Base-by-base conservation (phyloP, 1,140 invertebrate genomes). In the Orchesella cincta region DNA sequence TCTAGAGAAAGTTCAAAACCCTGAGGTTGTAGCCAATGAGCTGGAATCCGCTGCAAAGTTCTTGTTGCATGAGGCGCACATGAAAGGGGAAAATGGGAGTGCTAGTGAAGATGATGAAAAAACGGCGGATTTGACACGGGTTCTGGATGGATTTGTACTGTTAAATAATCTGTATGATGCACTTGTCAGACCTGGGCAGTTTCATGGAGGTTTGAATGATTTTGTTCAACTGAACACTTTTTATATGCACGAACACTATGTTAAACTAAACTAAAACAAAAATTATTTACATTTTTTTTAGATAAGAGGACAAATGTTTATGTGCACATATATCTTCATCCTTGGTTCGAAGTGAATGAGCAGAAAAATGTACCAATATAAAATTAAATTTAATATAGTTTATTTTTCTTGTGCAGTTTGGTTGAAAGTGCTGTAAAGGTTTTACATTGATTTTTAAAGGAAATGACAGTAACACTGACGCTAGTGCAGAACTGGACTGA, bases 121-220 rank as follows among this genome's bases (percentile, higher is more conserved):
- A 8, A 14, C 31, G 26, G 62, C 31, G 28, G 62, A 67, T 29
- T 5, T 67, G 28, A 67, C 62, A 2, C 29, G 62, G 33, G 62
- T 67, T 31, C n/a, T 67, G 62, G 62, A 67, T 33, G 62, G 62
- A 16, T 67, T 67, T 31, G 62, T 67, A 12, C n/a, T 67, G 8
- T 31, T 67, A 31, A 67, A 67, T 29, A 67, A 33, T n/a, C 8
- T 67, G 26, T 67, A 67, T 29, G 62, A 67, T 29, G 29, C 62
- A 2, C 12, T 67, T 5, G 62, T 67, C 5, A 26, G 23, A 14
- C 62, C 62, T 67, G 62, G n/a, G 54, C 3, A n/a, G n/a, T n/a
- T n/a, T n/a, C n/a, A 8, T 46, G 39, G 8, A 46, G 39, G 39
- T 12, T 8, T 20, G 39, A 20, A 46, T 46, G 39, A 20, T 46